These are phyloP conservation scores for Poeciliopsis gracilis DNA, from an alignment of 2,797 vertebrate genomes.

Conservation along the genomic window DNA sequence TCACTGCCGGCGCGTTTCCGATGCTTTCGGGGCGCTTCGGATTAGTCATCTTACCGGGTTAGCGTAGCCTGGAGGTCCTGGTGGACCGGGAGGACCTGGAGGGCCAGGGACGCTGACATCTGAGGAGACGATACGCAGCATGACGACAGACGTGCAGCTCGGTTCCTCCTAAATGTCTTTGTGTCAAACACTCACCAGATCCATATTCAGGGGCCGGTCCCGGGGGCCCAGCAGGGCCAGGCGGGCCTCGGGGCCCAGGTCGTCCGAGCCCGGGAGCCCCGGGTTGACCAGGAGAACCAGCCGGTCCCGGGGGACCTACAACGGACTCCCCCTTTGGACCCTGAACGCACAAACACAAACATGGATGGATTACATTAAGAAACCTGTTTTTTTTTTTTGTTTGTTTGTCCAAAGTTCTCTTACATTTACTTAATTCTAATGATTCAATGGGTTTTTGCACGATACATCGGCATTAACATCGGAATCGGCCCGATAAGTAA, in stretches of 20 bases:
- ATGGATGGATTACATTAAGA: neutral
- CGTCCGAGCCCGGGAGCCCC: conserved; percentile 87
- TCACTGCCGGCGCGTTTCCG: conserved; percentile 11
- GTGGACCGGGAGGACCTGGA: conserved; percentile 89
- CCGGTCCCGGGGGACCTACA: conserved; percentile 86
- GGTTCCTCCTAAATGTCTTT: neutral
- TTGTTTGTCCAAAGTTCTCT: neutral
- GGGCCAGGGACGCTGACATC: conserved; percentile 84
- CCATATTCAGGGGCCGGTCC: conserved; percentile 79
- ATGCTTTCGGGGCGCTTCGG: neutral
- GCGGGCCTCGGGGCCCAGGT: conserved; percentile 84
- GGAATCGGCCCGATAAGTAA: too few species aligned
- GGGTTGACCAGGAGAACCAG: conserved; percentile 85
- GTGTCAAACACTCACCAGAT: conserved; percentile 72
- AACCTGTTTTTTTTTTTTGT: neutral
- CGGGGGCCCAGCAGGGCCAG: conserved; percentile 88
- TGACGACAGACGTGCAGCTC: neutral
- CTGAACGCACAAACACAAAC: conserved; percentile 63
- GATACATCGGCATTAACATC: too few species aligned
- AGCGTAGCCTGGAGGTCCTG: conserved; percentile 82
- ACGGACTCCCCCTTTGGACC: conserved; percentile 91
- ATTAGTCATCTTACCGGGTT: conserved; percentile 81
- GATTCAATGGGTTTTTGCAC: neutral
- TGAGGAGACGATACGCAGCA: conserved; percentile 44
- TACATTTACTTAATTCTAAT: neutral